Percentiles rank a stretch among this genome's conserved stretches.
phyloP scores from a whole-genome alignment of 1,140 invertebrate genomes.

The Drusus annulatus region DNA sequence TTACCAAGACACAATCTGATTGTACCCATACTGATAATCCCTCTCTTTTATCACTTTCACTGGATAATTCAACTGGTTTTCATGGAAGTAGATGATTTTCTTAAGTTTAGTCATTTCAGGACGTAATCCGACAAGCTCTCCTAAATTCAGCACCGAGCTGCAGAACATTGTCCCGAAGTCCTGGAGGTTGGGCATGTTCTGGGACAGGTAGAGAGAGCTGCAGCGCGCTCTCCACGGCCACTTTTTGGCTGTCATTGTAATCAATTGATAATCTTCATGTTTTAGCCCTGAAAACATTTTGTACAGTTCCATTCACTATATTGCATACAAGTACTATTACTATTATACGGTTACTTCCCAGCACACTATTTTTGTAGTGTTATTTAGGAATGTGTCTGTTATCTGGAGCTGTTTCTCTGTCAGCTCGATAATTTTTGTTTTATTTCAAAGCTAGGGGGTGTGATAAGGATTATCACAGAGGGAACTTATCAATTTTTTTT shows the following conservation, averaged over 20 bases:
- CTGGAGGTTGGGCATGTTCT: conserved; percentile 73
- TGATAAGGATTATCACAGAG: too few species aligned
- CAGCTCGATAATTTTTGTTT: too few species aligned
- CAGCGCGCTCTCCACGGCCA: conserved; percentile 86
- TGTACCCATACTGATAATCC: conserved; percentile 86
- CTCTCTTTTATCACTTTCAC: conserved; percentile 77
- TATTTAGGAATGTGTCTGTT: too few species aligned
- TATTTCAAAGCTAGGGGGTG: too few species aligned
- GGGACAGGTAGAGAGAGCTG: conserved; percentile 76
- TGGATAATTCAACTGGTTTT: conserved; percentile 85
- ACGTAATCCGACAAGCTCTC: conserved; percentile 79
- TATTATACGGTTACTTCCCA: too few species aligned
- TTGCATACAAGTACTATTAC: too few species aligned
- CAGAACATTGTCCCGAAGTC: conserved; percentile 71
- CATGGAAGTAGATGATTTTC: conserved; percentile 86
- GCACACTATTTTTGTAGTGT: too few species aligned
- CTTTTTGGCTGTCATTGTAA: conserved; percentile 79
- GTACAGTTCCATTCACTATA: too few species aligned
- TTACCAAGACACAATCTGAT: conserved; percentile 83
- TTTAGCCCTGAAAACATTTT: conserved; percentile 60
- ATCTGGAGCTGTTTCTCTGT: too few species aligned
- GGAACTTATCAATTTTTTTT: too few species aligned
- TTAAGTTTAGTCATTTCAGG: conserved; percentile 74
- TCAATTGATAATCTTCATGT: conserved; percentile 65
- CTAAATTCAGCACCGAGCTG: conserved; percentile 82